A percentile compares a stretch with the other conserved stretches of the same genome.
Conservation (phyloP, 2,888 invertebrate species). For the Orgyia antiqua region DNA sequence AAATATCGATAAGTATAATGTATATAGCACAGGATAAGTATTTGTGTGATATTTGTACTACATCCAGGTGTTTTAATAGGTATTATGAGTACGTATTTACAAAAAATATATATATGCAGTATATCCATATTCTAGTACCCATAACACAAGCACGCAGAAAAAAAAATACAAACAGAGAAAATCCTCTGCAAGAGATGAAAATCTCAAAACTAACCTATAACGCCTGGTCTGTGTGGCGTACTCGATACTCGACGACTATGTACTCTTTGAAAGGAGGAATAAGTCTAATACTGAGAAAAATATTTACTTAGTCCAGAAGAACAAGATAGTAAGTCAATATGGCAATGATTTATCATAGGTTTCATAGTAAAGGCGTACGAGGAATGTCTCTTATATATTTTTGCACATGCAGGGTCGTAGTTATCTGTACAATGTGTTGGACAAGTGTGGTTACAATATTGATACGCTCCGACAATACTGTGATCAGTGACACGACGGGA, state of each 20-base stretch:
- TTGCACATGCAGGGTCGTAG: slow-evolving; percentile 58
- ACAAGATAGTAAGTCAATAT: slow-evolving; percentile 63
- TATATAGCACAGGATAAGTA: no score
- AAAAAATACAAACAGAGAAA: no score
- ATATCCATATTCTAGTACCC: no score
- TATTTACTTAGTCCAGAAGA: slow-evolving; percentile 55
- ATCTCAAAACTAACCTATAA: no score
- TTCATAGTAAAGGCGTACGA: slow-evolving; percentile 14
- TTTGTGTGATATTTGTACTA: no score
- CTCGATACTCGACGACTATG: no score
- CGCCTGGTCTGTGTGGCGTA: no score
- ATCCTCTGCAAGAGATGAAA: no score
- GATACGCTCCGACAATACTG: slow-evolving; percentile 50
- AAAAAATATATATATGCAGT: no score
- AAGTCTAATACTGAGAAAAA: neutral
- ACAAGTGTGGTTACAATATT: slow-evolving; percentile 62
- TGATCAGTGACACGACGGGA: slow-evolving; percentile 46
- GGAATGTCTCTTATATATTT: slow-evolving; percentile 39
- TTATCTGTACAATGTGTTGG: slow-evolving; percentile 56
- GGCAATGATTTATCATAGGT: slow-evolving; percentile 64
- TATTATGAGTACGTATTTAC: neutral
- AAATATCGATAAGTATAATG: no score
- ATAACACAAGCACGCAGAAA: no score
- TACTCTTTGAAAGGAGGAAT: no score
- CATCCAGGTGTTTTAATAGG: neutral